phyloP scores from a whole-genome alignment of 2,113 vertebrate species.

The Panthera uncia region DNA sequence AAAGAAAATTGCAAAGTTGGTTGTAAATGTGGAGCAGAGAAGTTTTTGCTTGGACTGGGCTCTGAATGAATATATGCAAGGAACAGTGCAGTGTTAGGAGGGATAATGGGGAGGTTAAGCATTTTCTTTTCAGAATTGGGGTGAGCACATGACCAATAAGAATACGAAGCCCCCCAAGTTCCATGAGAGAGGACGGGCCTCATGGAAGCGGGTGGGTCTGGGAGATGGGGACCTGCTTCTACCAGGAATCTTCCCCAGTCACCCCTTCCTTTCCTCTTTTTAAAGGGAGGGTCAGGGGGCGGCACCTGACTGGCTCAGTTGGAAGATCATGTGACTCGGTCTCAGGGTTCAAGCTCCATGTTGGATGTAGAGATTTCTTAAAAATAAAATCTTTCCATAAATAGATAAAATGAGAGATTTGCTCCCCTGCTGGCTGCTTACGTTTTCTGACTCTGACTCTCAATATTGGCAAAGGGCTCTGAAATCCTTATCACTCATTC shows the following conservation, averaged over 20 bases:
- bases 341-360: neutral
- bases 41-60: neutral
- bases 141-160: neutral
- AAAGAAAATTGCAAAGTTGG: neutral
- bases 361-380: neutral
- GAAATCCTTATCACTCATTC: neutral
- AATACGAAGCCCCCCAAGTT: neutral
- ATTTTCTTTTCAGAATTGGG: neutral
- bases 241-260: neutral
- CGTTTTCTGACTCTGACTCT: neutral
- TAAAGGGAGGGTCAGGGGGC: neutral
- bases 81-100: fast-evolving
- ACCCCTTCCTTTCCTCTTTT: neutral
- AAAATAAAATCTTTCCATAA: neutral
- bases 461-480: neutral
- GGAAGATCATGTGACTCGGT: neutral
- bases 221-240: neutral
- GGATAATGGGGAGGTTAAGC: neutral
- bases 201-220: neutral
- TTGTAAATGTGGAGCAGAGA: neutral
- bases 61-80: neutral
- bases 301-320: neutral
- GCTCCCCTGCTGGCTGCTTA: neutral
- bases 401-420: neutral
- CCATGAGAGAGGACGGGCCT: neutral